Evolutionary conservation across 2,888 invertebrate species (phyloP), one percentile per base, ranked within the genome.

Genomic region (Sarcophaga rosellei): DNA sequence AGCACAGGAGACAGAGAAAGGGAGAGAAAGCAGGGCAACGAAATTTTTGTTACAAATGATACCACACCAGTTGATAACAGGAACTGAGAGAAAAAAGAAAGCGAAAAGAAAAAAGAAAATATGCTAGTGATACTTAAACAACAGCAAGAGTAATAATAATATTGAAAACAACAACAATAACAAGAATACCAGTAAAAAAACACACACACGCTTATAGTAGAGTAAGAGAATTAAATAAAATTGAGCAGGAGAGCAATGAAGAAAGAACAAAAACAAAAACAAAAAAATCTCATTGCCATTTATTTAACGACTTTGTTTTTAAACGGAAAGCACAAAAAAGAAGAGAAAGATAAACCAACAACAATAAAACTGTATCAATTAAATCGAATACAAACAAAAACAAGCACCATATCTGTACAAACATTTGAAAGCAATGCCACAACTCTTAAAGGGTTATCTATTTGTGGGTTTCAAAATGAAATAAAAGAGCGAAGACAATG

Each of bases 291-390:
- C 25, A 62, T 4, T 75, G 81, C 35, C 81, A 75, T 81, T 74
- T 81, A 75, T 69, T 81, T 81, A 62, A 81, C 62, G 81, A 81
- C 74, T 74, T 74, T 68, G 74, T 74, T 35, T 59, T 53, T 75
- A 74, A 44, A 63, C 44, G 70, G 20, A 53, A 17, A 4, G 53
- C 17, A 53, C 4, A 17, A 53, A 4, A 35, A 47, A 65, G 23
- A 23, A 6, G 45, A 10, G 35, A 35, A 35, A 35, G 35, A 35
- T 53, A 53, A 53, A 15, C 4, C 53, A 53, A 17, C 17, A 53
- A 15, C 17, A 53, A 53, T 17, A 53, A 35, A 35, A 35, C 15
- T 10, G n/a, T 25, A 25, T 25, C 72, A 57, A 61, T 20, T 35
- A 5, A 11, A 72, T 35, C 15, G 15, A 59, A 65, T 23, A 47